phyloP scores from a whole-genome alignment of 1,140 invertebrate genomes.

The Maconellicoccus hirsutus region DNA sequence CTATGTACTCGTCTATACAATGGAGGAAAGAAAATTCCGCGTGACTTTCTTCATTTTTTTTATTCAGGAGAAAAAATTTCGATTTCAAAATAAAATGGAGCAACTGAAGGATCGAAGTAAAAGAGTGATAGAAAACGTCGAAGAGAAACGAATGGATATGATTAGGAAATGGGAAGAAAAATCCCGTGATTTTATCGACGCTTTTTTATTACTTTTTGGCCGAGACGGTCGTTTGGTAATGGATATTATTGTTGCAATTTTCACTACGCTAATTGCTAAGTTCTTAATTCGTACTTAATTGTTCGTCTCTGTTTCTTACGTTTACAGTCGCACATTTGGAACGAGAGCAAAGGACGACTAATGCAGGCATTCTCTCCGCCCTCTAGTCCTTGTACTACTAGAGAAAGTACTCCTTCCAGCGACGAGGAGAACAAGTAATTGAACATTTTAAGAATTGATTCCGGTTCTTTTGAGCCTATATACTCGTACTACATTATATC shows the following conservation, averaged over 20 bases:
- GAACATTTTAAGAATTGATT: not conserved
- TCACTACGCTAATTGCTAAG: not conserved
- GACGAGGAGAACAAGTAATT: constrained; percentile 15
- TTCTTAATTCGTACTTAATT: too few species aligned
- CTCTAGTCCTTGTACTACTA: constrained; percentile 51
- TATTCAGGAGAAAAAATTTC: constrained; percentile 76
- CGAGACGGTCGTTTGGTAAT: constrained; percentile 66
- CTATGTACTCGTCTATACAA: constrained; percentile 41
- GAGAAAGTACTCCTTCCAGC: constrained; percentile 40
- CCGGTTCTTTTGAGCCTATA: too few species aligned
- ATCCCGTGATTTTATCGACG: constrained; percentile 86
- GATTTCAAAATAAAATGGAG: constrained; percentile 89
- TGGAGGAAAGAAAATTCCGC: too few species aligned
- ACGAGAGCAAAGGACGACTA: constrained; percentile 74
- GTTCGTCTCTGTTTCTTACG: constrained; percentile 24
- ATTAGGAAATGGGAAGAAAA: constrained; percentile 95
- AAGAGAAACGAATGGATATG: constrained; percentile 76
- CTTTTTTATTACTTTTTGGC: constrained; percentile 85
- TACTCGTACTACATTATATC: too few species aligned
- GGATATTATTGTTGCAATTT: constrained; percentile 17
- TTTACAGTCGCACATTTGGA: constrained; percentile 65
- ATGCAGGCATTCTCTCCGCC: constrained; percentile 81
- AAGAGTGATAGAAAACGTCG: constrained; percentile 75
- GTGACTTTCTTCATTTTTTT: not conserved
- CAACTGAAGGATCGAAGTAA: constrained; percentile 84